Percentiles rank a stretch among this genome's conserved stretches.
These are phyloP conservation scores for Stegana nigrithorax DNA, from an alignment of 2,888 invertebrate species.

Conservation along the genomic window DNA sequence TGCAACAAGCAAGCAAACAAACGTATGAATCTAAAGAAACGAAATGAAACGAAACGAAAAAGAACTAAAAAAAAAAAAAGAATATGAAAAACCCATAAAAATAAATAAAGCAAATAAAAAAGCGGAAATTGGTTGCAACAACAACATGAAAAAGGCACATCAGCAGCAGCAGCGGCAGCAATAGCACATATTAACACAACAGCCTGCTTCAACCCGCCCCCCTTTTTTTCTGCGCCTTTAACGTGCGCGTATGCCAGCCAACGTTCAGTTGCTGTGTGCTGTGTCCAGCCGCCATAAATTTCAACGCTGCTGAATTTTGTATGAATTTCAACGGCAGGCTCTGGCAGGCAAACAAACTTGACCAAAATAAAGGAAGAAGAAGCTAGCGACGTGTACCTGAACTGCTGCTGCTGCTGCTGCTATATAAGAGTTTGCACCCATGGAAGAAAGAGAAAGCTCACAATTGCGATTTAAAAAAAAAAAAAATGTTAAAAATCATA, in stretches of 20 bases:
- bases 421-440: conserved; percentile 1
- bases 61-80: conserved; percentile 52
- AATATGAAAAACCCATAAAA: conserved; percentile 59
- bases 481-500: neutral
- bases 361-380: neutral
- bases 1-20: neutral
- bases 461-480: no score
- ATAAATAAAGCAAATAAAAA: conserved; percentile 47
- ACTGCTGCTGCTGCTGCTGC: neutral
- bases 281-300: conserved; percentile 60
- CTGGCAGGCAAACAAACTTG: neutral
- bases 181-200: conserved; percentile 21
- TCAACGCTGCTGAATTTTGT: conserved; percentile 57
- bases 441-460: no score
- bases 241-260: conserved; percentile 36
- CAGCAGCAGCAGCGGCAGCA: neutral
- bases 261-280: conserved; percentile 42
- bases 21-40: neutral
- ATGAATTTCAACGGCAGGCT: conserved; percentile 33
- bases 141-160: neutral
- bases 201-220: neutral
- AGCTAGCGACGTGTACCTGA: neutral
- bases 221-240: neutral
- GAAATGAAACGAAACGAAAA: conserved; percentile 29
- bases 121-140: conserved; percentile 4